phyloP scores from a whole-genome alignment of 2,888 invertebrate genomes.

The Sphaerophoria taeniata region DNA sequence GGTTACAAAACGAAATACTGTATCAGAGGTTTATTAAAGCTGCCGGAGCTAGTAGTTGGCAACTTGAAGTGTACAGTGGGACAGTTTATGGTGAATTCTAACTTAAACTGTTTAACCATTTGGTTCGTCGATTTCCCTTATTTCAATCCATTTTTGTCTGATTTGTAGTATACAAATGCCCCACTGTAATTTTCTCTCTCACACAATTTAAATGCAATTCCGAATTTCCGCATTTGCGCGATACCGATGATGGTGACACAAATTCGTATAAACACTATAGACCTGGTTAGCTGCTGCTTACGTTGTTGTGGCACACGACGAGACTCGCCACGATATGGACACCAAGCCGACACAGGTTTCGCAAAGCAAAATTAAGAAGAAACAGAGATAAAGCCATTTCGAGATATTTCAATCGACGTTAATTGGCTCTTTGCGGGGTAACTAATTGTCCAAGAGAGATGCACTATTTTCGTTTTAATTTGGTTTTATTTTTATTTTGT shows the following conservation, averaged over 20 bases:
- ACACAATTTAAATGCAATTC: slow-evolving; percentile 41
- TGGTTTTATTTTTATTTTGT: slow-evolving; percentile 3
- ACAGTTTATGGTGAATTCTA: neutral
- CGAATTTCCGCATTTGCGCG: slow-evolving; percentile 67
- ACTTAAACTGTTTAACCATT: neutral
- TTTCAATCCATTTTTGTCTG: neutral
- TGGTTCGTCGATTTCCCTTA: neutral
- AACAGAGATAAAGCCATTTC: slow-evolving; percentile 40
- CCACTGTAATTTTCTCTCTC: slow-evolving; percentile 21
- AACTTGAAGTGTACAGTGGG: neutral
- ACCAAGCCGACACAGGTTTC: neutral
- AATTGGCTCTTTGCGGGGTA: slow-evolving; percentile 65
- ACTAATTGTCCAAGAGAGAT: slow-evolving; percentile 66
- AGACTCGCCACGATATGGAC: slow-evolving; percentile 22
- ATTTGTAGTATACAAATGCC: neutral
- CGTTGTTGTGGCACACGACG: neutral
- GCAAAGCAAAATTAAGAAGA: slow-evolving; percentile 1
- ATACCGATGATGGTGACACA: slow-evolving; percentile 53
- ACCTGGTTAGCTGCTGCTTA: neutral
- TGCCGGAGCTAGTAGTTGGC: neutral
- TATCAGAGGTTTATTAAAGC: neutral
- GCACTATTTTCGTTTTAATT: slow-evolving; percentile 26
- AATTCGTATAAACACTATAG: neutral
- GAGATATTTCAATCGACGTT: slow-evolving; percentile 69
- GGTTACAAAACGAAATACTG: slow-evolving; percentile 31